These are phyloP conservation scores for Drosophila rufa DNA, from an alignment of 1,140 invertebrate genomes.

Conservation along the genomic window DNA sequence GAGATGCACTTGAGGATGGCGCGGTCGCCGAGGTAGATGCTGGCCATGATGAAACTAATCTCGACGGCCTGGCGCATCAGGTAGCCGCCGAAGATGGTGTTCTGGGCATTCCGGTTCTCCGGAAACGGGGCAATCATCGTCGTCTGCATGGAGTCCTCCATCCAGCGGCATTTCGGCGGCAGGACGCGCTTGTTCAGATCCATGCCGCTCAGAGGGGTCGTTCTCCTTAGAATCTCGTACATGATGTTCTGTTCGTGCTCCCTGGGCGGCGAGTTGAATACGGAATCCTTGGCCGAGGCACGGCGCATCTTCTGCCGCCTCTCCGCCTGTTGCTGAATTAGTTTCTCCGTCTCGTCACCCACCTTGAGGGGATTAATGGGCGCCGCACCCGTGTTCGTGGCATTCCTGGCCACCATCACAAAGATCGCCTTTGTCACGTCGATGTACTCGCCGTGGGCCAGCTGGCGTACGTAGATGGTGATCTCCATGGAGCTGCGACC, in stretches of 20 bases:
- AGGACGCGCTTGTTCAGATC: conserved; percentile 86
- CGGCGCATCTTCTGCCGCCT: conserved; percentile 86
- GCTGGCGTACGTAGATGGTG: conserved; percentile 89
- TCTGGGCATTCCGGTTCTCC: conserved; percentile 89
- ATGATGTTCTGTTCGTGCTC: conserved; percentile 89
- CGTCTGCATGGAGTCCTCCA: conserved; percentile 85
- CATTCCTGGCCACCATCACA: conserved; percentile 91
- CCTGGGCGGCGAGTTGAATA: conserved; percentile 88
- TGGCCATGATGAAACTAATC: conserved; percentile 89
- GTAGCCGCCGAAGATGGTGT: conserved; percentile 94
- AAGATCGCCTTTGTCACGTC: conserved; percentile 89
- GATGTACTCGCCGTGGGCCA: conserved; percentile 86
- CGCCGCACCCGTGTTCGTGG: conserved; percentile 88
- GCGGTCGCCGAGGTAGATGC: conserved; percentile 86
- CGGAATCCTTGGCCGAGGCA: conserved; percentile 85
- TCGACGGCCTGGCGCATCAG: conserved; percentile 93
- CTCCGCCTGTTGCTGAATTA: conserved; percentile 87
- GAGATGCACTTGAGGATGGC: conserved; percentile 88
- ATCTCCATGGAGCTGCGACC: conserved; percentile 91
- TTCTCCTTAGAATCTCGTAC: conserved; percentile 88
- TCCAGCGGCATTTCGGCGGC: conserved; percentile 88
- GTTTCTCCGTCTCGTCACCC: conserved; percentile 87
- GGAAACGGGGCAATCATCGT: conserved; percentile 72
- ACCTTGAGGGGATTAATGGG: conserved; percentile 88
- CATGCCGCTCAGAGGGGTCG: conserved; percentile 86